Conservation (phyloP, 2,797 vertebrate species). For the Tenualosa thibaudeaui region DNA sequence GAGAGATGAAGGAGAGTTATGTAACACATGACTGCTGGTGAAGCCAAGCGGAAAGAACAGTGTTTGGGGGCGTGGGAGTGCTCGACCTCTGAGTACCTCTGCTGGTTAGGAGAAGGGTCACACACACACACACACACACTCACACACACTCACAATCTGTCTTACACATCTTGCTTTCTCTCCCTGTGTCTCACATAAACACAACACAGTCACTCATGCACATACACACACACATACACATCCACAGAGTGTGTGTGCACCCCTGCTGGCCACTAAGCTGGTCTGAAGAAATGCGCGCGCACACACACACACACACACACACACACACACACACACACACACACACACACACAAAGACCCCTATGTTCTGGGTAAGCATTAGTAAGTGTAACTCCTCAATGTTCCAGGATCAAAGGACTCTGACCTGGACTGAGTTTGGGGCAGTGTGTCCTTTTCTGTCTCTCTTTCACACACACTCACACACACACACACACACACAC, state of each 20-base stretch:
- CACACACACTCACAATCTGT: no score
- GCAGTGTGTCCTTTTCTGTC: no score
- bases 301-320: neutral
- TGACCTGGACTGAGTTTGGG: no score
- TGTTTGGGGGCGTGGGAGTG: slow-evolving; percentile 37
- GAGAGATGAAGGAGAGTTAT: slow-evolving; percentile 49
- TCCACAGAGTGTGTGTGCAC: slow-evolving; percentile 38
- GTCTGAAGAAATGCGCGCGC: neutral
- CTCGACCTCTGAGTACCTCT: neutral
- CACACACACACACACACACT: slow-evolving; percentile 1
- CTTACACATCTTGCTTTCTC: no score
- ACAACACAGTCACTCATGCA: no score
- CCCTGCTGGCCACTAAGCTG: no score
- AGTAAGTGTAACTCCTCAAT: no score
- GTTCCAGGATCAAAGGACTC: no score
- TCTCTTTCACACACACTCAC: no score
- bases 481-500: no score
- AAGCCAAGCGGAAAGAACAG: slow-evolving; percentile 44
- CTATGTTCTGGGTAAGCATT: slow-evolving; percentile 26
- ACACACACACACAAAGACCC: no score
- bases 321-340: neutral
- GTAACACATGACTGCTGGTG: slow-evolving; percentile 40
- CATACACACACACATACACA: neutral
- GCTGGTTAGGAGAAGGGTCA: slow-evolving; percentile 43
- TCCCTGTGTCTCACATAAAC: no score